A percentile compares a stretch with the other conserved stretches of the same genome.
Conservation (phyloP, 2,888 invertebrate species). For the Onthophagus sagittarius region DNA sequence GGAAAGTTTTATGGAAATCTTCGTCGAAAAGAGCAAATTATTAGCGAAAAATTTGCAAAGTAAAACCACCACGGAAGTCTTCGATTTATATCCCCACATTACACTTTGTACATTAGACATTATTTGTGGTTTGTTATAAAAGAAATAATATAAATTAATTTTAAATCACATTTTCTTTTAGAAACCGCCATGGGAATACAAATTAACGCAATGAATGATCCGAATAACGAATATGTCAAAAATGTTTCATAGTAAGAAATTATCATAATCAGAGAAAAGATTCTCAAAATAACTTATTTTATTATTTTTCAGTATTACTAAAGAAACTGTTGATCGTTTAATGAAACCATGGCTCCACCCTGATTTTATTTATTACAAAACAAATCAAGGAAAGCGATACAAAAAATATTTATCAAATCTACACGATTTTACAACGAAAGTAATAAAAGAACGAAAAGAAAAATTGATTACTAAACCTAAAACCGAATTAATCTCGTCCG, state of each 20-base stretch:
- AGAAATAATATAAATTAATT: too few relatives aligned
- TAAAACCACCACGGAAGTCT: constrained; percentile 6
- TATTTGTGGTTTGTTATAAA: constrained; percentile 15
- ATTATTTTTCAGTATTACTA: constrained; percentile 10
- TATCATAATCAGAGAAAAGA: too few relatives aligned
- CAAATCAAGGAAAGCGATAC: constrained; percentile 14
- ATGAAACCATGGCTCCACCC: constrained; percentile 19
- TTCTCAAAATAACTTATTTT: not conserved
- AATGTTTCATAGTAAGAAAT: constrained; percentile 14
- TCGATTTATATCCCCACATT: not conserved
- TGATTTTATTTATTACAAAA: constrained; percentile 16
- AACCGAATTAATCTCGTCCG: not conserved
- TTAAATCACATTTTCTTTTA: not conserved
- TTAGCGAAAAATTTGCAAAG: constrained; percentile 9
- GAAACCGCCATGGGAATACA: constrained; percentile 21
- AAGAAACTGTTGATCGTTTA: constrained; percentile 12
- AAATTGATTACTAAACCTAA: not conserved
- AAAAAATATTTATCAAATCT: not conserved
- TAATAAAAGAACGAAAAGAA: constrained; percentile 12
- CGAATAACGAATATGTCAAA: constrained; percentile 19
- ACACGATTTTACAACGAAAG: constrained; percentile 16
- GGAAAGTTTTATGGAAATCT: constrained; percentile 18
- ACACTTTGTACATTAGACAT: constrained; percentile 17
- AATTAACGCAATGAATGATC: constrained; percentile 14
- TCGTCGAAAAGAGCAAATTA: constrained; percentile 13